These are phyloP conservation scores for Neelides sp. DNA, from an alignment of 1,140 invertebrate genomes.

Conservation along the genomic window DNA sequence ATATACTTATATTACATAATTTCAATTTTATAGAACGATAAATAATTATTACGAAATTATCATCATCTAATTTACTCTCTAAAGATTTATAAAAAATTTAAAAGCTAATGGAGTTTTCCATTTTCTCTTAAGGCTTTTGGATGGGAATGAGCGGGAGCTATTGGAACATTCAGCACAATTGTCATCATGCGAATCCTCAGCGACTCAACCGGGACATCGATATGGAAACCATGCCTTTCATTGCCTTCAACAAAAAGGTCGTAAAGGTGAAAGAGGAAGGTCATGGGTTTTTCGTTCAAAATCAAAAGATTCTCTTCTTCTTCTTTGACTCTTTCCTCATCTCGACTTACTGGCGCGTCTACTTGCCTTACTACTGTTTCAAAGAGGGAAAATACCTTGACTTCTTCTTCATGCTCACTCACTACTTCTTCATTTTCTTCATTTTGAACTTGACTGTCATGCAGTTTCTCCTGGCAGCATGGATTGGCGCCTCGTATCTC, in stretches of 20 bases:
- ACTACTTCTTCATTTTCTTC: neutral
- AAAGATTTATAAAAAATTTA: no score
- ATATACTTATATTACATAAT: no score
- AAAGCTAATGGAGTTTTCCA: no score
- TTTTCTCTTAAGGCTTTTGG: no score
- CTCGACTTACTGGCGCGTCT: neutral
- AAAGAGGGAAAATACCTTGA: neutral
- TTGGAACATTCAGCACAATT: neutral
- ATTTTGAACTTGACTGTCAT: neutral
- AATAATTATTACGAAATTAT: no score
- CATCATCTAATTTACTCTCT: no score
- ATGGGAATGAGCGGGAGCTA: no score
- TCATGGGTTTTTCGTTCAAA: neutral
- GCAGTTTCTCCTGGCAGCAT: neutral
- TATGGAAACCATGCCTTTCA: neutral
- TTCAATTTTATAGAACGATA: no score
- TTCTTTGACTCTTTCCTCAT: neutral
- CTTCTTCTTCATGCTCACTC: neutral
- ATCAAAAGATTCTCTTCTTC: neutral
- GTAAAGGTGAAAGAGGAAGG: neutral
- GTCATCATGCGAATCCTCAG: slow-evolving; percentile 2
- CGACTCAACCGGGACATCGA: neutral
- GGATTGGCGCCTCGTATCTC: slow-evolving; percentile 8
- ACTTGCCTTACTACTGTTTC: neutral
- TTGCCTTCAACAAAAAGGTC: slow-evolving; percentile 1